Conservation (phyloP, 2,113 vertebrate species). For the Emberiza fucata region DNA sequence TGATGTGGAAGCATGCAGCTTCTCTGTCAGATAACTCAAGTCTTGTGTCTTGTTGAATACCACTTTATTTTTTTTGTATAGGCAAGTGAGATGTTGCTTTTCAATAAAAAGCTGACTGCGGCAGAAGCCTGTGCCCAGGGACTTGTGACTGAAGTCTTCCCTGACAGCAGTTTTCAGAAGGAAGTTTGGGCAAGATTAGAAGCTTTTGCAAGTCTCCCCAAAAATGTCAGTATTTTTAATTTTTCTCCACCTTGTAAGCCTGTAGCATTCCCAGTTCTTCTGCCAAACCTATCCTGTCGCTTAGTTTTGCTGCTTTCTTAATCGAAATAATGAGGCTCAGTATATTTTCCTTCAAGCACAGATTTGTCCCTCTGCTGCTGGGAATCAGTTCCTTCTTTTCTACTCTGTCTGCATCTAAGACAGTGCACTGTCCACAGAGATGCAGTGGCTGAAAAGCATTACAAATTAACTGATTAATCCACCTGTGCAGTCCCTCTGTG, state of each 20-base stretch:
- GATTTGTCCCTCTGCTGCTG: neutral
- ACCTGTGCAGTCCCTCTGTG: neutral
- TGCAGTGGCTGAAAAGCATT: neutral
- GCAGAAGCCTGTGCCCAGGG: slow-evolving; percentile 82
- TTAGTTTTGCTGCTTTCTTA: neutral
- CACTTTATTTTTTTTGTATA: slow-evolving; percentile 31
- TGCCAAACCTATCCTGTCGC: neutral
- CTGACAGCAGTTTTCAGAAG: slow-evolving; percentile 82
- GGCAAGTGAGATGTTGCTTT: slow-evolving; percentile 90
- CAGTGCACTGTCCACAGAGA: neutral
- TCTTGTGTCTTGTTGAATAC: neutral
- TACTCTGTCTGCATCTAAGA: neutral
- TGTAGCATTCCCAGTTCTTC: neutral
- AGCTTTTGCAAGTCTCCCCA: slow-evolving; percentile 80
- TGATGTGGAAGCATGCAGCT: neutral
- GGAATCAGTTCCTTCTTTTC: neutral
- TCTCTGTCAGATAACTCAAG: neutral
- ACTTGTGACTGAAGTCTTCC: slow-evolving; percentile 90
- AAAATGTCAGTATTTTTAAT: slow-evolving; percentile 74
- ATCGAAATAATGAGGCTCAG: neutral
- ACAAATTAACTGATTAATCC: neutral
- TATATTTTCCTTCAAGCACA: neutral
- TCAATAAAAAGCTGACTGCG: slow-evolving; percentile 90
- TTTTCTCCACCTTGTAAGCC: neutral
- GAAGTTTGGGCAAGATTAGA: slow-evolving; percentile 86